Percentiles rank a stretch among this genome's conserved stretches.
phyloP scores from a whole-genome alignment of 92 coral and sea anemone genomes.

The Heliopora coerulea region DNA sequence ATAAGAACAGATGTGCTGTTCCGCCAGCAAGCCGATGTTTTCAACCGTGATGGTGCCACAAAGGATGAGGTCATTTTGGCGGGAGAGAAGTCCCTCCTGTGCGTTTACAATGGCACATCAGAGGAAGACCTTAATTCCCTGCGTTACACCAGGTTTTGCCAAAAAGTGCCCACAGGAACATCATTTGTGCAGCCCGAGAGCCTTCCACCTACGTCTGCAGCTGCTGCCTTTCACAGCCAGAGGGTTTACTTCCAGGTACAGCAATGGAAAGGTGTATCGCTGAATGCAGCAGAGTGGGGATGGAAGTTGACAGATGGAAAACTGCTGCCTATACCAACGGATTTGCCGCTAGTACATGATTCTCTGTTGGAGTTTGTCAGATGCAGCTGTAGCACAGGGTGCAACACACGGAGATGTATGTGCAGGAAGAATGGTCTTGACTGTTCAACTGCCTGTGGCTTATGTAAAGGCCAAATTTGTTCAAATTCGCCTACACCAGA shows the following conservation, averaged over 20 bases:
- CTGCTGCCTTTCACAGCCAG: slow-evolving; percentile 42
- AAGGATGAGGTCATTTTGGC: slow-evolving; percentile 30
- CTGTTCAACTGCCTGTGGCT: slow-evolving; percentile 46
- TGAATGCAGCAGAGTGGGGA: slow-evolving; percentile 36
- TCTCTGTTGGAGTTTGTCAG: slow-evolving; percentile 44
- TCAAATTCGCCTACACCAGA: slow-evolving; percentile 31
- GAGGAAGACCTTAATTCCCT: slow-evolving; percentile 37
- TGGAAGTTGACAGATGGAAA: slow-evolving; percentile 21
- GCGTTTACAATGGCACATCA: slow-evolving; percentile 35
- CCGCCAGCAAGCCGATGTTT: slow-evolving; percentile 42
- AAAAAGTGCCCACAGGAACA: slow-evolving; percentile 49
- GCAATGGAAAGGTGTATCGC: slow-evolving; percentile 36
- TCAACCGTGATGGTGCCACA: slow-evolving; percentile 1
- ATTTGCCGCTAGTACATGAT: slow-evolving; percentile 48
- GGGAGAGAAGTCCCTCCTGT: slow-evolving; percentile 38
- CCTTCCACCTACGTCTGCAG: slow-evolving; percentile 57
- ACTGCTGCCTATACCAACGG: slow-evolving; percentile 20
- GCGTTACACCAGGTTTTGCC: slow-evolving; percentile 37
- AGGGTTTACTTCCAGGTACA: slow-evolving; percentile 46
- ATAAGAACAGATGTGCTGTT: slow-evolving; percentile 17
- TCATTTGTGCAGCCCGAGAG: slow-evolving; percentile 45
- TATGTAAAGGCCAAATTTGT: slow-evolving; percentile 48
- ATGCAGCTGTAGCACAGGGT: slow-evolving; percentile 45
- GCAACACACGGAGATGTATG: slow-evolving; percentile 41
- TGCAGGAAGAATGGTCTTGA: slow-evolving; percentile 45